A percentile compares a stretch with the other conserved stretches of the same genome.
phyloP scores from a whole-genome alignment of 2,113 vertebrate genomes.

The Pungitius pungitius region DNA sequence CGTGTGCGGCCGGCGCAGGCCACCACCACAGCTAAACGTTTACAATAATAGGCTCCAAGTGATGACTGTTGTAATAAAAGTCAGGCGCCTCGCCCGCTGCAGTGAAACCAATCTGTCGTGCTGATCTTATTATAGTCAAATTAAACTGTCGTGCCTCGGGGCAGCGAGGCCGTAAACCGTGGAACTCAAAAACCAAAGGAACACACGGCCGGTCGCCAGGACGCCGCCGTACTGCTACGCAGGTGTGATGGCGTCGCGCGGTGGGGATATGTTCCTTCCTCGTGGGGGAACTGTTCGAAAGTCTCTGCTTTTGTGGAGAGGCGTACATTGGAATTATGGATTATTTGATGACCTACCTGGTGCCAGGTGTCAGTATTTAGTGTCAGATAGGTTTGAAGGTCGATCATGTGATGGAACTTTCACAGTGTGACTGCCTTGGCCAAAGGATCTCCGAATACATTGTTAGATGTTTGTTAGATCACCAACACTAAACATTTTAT shows the following conservation, averaged over 20 bases:
- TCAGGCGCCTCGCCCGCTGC: slow-evolving; percentile 50
- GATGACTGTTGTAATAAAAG: slow-evolving; percentile 72
- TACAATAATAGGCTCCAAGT: slow-evolving; percentile 69
- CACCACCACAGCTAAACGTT: slow-evolving; percentile 64
- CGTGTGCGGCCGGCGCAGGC: slow-evolving; percentile 59
- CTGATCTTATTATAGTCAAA: slow-evolving; percentile 68
- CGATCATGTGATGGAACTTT: not conserved
- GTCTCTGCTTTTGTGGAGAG: not conserved
- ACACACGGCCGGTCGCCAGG: slow-evolving; percentile 15
- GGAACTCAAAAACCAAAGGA: slow-evolving; percentile 15
- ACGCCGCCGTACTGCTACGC: slow-evolving; percentile 4
- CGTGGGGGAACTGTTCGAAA: not conserved
- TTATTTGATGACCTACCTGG: not conserved
- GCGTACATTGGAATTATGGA: not conserved
- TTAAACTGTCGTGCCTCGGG: slow-evolving; percentile 59
- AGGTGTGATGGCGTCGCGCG: slow-evolving; percentile 45
- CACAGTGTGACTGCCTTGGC: not conserved
- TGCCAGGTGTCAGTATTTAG: not conserved
- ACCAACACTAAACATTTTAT: not conserved
- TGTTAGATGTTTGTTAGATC: too few relatives aligned
- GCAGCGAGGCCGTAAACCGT: slow-evolving; percentile 52
- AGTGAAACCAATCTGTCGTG: slow-evolving; percentile 57
- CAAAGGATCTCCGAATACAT: not conserved
- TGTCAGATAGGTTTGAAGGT: not conserved
- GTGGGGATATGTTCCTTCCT: not conserved